Conservation (phyloP, 1,140 invertebrate genomes). For the Leptopilina boulardi region DNA sequence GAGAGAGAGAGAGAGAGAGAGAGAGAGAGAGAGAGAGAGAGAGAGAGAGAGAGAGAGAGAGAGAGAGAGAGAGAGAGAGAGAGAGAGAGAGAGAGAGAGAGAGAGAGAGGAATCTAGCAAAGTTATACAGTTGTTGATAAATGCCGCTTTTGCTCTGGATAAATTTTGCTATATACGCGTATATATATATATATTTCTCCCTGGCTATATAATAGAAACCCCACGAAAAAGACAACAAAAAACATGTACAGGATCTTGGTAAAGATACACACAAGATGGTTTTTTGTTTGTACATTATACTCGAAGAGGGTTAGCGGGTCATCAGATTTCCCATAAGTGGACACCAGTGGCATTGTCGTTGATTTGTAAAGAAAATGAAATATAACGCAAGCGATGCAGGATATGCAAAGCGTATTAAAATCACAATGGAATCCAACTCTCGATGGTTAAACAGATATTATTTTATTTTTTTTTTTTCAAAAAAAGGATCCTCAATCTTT, state of each 20-base stretch:
- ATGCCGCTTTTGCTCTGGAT: conserved; percentile 33
- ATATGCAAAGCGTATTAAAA: background rate
- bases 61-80: too few relatives aligned
- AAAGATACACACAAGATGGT: conserved; percentile 43
- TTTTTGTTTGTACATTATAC: conserved; percentile 42
- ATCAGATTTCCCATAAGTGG: conserved; percentile 32
- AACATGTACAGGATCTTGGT: conserved; percentile 44
- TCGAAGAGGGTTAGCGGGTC: conserved; percentile 43
- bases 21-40: too few relatives aligned
- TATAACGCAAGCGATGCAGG: conserved; percentile 14
- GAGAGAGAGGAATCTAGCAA: too few relatives aligned
- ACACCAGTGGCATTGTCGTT: conserved; percentile 29
- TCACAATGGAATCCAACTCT: background rate
- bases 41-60: too few relatives aligned
- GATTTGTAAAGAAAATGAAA: conserved; percentile 29
- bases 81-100: too few relatives aligned
- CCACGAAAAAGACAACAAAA: conserved; percentile 36
- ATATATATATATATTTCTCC: background rate
- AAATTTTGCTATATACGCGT: background rate
- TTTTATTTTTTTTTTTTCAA: background rate
- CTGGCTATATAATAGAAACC: background rate
- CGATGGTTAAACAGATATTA: background rate
- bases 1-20: too few relatives aligned
- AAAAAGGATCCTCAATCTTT: background rate
- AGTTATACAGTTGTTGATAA: conserved; percentile 30